A percentile compares a stretch with the other conserved stretches of the same genome.
Evolutionary conservation across 2,797 vertebrate species (phyloP).

Genomic region (Allenopithecus nigroviridis): DNA sequence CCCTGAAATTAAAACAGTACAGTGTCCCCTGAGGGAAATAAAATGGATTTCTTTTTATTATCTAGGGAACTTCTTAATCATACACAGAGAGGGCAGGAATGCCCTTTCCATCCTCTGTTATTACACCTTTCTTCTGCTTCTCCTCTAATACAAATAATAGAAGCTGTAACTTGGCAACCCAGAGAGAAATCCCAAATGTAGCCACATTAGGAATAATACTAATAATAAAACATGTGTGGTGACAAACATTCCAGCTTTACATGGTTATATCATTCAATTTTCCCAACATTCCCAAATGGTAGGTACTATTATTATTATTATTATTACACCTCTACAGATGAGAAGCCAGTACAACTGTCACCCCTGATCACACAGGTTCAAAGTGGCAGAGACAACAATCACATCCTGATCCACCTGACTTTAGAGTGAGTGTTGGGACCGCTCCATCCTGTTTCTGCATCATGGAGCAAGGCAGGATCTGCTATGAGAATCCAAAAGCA

Average conservation of each 20-base stretch:
- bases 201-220: not conserved
- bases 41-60: not conserved
- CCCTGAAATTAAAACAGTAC: constrained; percentile 84
- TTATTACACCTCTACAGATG: not conserved
- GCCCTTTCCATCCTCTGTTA: not conserved
- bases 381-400: not conserved
- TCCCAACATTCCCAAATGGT: not conserved
- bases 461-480: not conserved
- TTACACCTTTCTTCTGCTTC: not conserved
- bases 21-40: not conserved
- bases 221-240: not conserved
- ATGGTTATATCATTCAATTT: not conserved
- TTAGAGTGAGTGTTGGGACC: not conserved
- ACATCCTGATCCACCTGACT: not conserved
- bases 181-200: not conserved
- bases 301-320: too few species aligned
- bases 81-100: not conserved
- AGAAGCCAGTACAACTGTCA: not conserved
- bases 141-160: not conserved
- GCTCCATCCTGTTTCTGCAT: not conserved
- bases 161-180: not conserved
- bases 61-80: not conserved
- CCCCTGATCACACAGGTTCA: not conserved
- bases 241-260: not conserved
- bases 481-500: not conserved